Base-by-base conservation (phyloP, 2,113 vertebrate genomes). In the Engystomops pustulosus region DNA sequence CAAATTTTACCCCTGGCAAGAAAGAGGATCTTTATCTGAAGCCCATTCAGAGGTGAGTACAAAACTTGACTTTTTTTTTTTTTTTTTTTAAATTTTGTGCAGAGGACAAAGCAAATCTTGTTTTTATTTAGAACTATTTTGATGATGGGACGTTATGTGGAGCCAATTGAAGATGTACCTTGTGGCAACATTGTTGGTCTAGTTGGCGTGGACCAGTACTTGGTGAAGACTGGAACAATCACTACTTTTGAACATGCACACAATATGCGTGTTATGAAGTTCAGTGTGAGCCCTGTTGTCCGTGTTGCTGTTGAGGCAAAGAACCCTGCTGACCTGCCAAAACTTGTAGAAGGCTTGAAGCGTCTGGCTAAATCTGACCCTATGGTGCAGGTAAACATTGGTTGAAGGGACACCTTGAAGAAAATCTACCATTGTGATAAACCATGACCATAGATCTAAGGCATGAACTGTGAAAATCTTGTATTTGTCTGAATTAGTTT, bases 1-100 rank as follows among this genome's bases (percentile, higher is more conserved):
- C 90, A 53, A 91, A 90, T 86, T 93, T 90, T 30, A 91, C 88
- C 3, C 91, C 89, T 47, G 91, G 90, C 53, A 93, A 91, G 84
- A 93, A 93, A 27, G 90, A 94, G 62, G 91, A 92, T 78, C 88
- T 91, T 75, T 93, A 91, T 53, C 11, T 93, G 18, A 93, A 91
- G 45, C 88, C 89, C 14, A 90, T 93, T 86, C 92, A 94, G 80
- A 92, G 90, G 89, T 91, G 81, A 79, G 32, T 32, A 74, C 6
- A 0, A 36, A 44, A 44, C 4, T 0, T 9, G 10, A 20, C 10
- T 41, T 17, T 14, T 58, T 14, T 11, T 6, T 41, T 41, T 17
- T 14, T 58, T 14, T 17, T 6, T 2, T 27, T 8, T 49, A 69
- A 10, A 17, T 7, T 15, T 25, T 36, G n/a, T n/a, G n/a, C n/a